Evolutionary conservation across 2,888 invertebrate species (phyloP).

Genomic region (Theretra japonica): DNA sequence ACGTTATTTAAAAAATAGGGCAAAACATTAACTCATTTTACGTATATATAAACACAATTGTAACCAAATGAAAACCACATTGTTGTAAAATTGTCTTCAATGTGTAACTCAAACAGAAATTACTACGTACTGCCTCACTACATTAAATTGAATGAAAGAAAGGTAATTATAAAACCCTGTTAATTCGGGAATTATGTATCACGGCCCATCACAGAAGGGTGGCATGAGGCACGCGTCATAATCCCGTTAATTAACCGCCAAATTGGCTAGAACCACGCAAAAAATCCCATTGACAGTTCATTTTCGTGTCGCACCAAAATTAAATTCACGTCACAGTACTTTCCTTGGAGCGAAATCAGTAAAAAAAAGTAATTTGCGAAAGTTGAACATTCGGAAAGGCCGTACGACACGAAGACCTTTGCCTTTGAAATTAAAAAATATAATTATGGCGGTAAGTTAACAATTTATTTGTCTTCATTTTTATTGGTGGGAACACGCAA

Average conservation of each 20-base stretch:
- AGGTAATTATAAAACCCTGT: not conserved
- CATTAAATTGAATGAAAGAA: not conserved
- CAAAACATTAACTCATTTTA: too few species aligned
- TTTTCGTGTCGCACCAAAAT: constrained; percentile 10
- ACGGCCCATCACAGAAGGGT: not conserved
- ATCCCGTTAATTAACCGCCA: constrained; percentile 17
- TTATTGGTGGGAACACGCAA: not conserved
- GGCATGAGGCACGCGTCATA: not conserved
- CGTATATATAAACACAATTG: too few species aligned
- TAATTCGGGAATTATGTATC: not conserved
- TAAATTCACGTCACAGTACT: constrained; percentile 18
- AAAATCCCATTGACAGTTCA: constrained; percentile 25
- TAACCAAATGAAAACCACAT: too few species aligned
- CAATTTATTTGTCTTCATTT: constrained; percentile 5
- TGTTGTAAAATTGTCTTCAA: too few species aligned
- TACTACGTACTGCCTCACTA: too few species aligned
- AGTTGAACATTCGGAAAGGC: not conserved
- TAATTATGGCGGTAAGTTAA: not conserved
- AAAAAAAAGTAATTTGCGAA: constrained; percentile 14
- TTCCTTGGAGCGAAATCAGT: not conserved
- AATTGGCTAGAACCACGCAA: constrained; percentile 23
- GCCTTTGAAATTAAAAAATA: not conserved
- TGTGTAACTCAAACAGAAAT: too few species aligned
- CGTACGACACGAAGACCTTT: not conserved
- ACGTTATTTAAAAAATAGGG: too few species aligned